Percentiles rank a stretch among this genome's conserved stretches.
Conservation (phyloP, 2,888 invertebrate species). For the Lycaena phlaeas region DNA sequence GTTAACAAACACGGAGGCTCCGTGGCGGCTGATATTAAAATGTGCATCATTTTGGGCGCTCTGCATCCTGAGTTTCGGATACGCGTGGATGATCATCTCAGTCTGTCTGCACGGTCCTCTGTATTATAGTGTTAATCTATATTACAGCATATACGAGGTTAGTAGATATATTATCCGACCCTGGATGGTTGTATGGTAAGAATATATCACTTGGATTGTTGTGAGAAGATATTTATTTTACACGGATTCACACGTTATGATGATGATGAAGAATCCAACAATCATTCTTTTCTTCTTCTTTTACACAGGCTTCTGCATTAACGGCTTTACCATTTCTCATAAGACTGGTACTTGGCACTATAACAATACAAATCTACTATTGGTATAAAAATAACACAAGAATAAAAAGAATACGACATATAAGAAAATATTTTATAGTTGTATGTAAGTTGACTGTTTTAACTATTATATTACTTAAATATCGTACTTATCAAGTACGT, state of each 20-base stretch:
- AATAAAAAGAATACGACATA: slow-evolving; percentile 34
- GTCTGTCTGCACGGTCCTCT: slow-evolving; percentile 53
- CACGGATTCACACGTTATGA: no score
- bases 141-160: slow-evolving; percentile 47
- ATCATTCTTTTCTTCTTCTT: slow-evolving; percentile 2
- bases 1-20: slow-evolving; percentile 49
- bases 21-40: slow-evolving; percentile 49
- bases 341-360: slow-evolving; percentile 49
- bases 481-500: no score
- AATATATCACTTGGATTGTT: no score
- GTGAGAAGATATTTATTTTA: no score
- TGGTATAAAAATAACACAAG: slow-evolving; percentile 44
- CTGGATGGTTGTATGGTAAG: neutral
- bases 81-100: slow-evolving; percentile 61
- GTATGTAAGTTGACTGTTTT: slow-evolving; percentile 71
- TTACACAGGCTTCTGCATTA: slow-evolving; percentile 47
- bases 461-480: no score
- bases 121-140: slow-evolving; percentile 41
- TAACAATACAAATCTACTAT: slow-evolving; percentile 48
- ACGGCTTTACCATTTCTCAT: slow-evolving; percentile 57
- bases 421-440: slow-evolving; percentile 53
- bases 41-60: slow-evolving; percentile 56
- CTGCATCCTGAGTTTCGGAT: slow-evolving; percentile 56
- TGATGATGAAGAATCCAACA: no score
- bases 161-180: slow-evolving; percentile 20